Conservation (phyloP, 1,140 invertebrate species). For the Dolichoris vasculosae region DNA sequence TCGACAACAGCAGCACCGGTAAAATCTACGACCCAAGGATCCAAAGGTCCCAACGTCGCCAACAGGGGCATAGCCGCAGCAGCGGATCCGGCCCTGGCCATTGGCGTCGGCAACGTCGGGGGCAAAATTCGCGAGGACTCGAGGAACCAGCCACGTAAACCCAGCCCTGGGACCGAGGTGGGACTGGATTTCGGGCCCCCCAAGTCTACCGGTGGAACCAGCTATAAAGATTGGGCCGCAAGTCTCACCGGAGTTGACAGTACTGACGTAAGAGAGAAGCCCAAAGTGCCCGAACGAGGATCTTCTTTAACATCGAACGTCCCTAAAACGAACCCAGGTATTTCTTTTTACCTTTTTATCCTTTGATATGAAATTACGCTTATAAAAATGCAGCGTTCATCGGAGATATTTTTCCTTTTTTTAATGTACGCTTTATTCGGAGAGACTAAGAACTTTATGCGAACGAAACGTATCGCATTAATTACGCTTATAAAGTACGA, state of each 20-base stretch:
- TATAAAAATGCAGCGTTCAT: too few species aligned
- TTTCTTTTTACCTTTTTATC: neutral
- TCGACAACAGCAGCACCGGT: slow-evolving; percentile 20
- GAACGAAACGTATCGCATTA: too few species aligned
- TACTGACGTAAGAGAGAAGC: slow-evolving; percentile 56
- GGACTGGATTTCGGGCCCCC: slow-evolving; percentile 60
- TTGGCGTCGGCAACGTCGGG: slow-evolving; percentile 58
- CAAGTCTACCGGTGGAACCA: slow-evolving; percentile 55
- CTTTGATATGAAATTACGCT: too few species aligned
- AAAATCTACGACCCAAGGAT: neutral
- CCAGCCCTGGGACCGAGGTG: slow-evolving; percentile 68
- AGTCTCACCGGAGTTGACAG: slow-evolving; percentile 66
- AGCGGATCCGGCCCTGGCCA: slow-evolving; percentile 59
- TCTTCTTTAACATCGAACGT: slow-evolving; percentile 49
- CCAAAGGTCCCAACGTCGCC: neutral
- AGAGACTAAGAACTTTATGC: neutral
- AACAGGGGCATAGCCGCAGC: slow-evolving; percentile 56
- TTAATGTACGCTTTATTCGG: neutral
- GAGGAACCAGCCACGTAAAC: slow-evolving; percentile 52
- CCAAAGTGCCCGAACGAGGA: slow-evolving; percentile 56
- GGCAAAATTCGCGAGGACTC: slow-evolving; percentile 58
- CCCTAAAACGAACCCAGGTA: slow-evolving; percentile 42
- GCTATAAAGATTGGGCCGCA: slow-evolving; percentile 65
- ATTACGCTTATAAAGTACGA: too few species aligned
- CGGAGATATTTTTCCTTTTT: too few species aligned